Conservation (phyloP, 2,113 vertebrate species). For the Candoia aspera region DNA sequence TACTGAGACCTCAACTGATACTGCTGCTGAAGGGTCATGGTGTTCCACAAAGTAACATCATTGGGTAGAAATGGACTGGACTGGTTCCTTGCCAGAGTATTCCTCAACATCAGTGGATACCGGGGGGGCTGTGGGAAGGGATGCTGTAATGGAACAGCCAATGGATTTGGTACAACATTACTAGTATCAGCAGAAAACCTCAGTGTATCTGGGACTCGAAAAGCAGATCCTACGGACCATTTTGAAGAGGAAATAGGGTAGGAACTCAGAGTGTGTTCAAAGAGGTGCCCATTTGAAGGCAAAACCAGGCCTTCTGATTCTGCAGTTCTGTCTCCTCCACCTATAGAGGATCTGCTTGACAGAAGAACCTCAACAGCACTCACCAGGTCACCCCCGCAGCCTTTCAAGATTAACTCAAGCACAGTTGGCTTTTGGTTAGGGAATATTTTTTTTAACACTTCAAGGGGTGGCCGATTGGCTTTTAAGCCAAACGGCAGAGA, state of each 20-base stretch:
- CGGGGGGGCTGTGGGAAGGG: conserved; percentile 92
- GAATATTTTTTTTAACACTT: conserved; percentile 96
- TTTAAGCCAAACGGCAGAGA: conserved; percentile 89
- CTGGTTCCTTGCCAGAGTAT: conserved; percentile 88
- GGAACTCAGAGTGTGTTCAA: conserved; percentile 88
- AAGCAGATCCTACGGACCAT: conserved; percentile 97
- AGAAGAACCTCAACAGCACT: conserved; percentile 94
- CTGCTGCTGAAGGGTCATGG: conserved; percentile 96
- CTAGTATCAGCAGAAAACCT: conserved; percentile 86
- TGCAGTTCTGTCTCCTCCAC: conserved; percentile 72
- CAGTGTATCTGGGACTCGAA: conserved; percentile 91
- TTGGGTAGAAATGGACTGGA: conserved; percentile 88
- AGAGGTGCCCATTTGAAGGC: conserved; percentile 86
- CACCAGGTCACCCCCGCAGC: conserved; percentile 94
- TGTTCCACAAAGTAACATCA: conserved; percentile 96
- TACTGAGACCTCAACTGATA: conserved; percentile 97
- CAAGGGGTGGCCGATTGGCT: conserved; percentile 91
- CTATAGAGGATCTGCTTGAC: conserved; percentile 82
- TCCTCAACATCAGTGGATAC: conserved; percentile 93
- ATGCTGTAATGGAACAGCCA: conserved; percentile 87
- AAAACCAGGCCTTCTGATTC: conserved; percentile 83
- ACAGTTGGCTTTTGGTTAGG: conserved; percentile 93
- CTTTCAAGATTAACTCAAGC: conserved; percentile 93
- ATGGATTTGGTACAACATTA: conserved; percentile 79
- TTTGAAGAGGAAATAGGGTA: conserved; percentile 91